Evolutionary conservation across 2,113 vertebrate genomes (phyloP), one percentile per base, ranked within the genome.

Genomic region (Leptocoma aspasia): DNA sequence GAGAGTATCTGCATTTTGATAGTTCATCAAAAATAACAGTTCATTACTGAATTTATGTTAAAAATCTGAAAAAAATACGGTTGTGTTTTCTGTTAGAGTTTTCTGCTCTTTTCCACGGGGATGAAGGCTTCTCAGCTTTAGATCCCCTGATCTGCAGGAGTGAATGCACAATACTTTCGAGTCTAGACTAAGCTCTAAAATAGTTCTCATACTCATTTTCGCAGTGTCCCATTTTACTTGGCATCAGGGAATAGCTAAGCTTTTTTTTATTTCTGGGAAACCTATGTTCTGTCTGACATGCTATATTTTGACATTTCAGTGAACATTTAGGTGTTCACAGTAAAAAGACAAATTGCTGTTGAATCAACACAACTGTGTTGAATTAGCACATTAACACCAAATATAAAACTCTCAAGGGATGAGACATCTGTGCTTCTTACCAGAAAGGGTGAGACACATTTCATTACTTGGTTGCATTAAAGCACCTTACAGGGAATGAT

Each of bases 401-500:
- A 52, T 4, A 72, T 80, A 59, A 65, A 68, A 39, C 27, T 87
- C 26, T 31, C 35, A 44, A 15, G 15, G 6, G 11, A 19, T 28
- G 11, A 65, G 30, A 20, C 23, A 20, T 39, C 23, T 53, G 5
- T 42, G 15, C 60, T 82, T 78, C 52, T 65, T 49, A 27, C 10
- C 16, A 60, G 68, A 47, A 80, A 17, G 14, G 9, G 16, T 44
- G 21, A 37, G 52, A 49, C 15, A 31, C 9, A 12, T 49, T n/a
- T 89, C 13, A 6, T 57, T 50, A 57, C 23, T 47, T 56, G n/a
- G 7, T 21, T 89, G 50, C 39, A 42, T 54, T 37, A 78, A 41
- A 45, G 11, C 44, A 47, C 22, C 4, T 54, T 23, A 7, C 13
- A 42, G 15, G 15, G 0, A 17, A 13, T 23, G 26, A 2, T 2